Base-by-base conservation (phyloP, 2,888 invertebrate species). In the Amiota communis region DNA sequence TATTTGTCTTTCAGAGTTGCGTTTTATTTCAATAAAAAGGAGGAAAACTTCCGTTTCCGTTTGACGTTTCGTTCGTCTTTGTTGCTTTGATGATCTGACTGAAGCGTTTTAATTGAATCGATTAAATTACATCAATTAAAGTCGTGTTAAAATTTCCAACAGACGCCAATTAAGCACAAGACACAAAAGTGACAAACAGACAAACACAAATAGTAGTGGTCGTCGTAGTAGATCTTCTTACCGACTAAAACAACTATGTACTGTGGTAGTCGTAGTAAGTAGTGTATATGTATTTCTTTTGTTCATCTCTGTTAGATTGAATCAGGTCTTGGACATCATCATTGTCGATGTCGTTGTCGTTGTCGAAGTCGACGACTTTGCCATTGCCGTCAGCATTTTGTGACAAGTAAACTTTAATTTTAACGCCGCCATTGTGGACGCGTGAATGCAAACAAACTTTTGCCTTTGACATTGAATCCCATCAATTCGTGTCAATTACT, bases 401-500 rank as follows among this genome's bases (percentile, higher is more conserved):
- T 70, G 70, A 70, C 70, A 59, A 70, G 57, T 70, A 70, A 70
- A 70, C 57, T 70, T 59, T 70, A 56, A 70, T 70, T 70, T 70
- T 57, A 70, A 70, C 47, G 70, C 47, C 59, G 61, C 59, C 49
- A 48, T 70, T 70, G 70, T 53, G 69, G 59, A 59, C 59, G 49
- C 59, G n/a, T 15, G 71, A 8, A 36, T 6, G 17, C 23, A 72
- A 74, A 57, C 67, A 73, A 77, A 76, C 76, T 76, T 73, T 77
- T 83, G 80, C 78, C 83, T 81, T 82, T 87, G 86, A 86, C 86
- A 86, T 86, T 85, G 85, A 84, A 85, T 83, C 83, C 85, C 85
- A 86, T 86, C 86, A 87, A 86, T 86, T 86, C 87, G 85, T 86
- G 86, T 86, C 86, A 87, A 86, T 86, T 86, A 86, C 86, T 86